phyloP scores from a whole-genome alignment of 2,113 vertebrate genomes.

The Melanerpes aurifrons region DNA sequence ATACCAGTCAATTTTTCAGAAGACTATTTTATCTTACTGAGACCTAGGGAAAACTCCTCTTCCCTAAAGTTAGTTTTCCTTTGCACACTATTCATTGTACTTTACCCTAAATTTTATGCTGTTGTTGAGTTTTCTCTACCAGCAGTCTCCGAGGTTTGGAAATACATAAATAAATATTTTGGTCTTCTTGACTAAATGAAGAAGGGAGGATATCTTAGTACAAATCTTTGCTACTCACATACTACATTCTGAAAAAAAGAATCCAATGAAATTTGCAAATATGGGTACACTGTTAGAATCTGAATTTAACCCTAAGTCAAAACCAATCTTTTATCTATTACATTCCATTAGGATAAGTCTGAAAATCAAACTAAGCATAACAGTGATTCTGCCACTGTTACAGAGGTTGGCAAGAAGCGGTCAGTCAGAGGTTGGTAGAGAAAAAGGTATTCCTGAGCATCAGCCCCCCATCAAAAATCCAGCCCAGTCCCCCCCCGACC shows the following conservation, averaged over 20 bases:
- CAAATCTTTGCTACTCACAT: not conserved
- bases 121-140: not conserved
- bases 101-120: not conserved
- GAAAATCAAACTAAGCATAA: not conserved
- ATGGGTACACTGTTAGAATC: accelerated
- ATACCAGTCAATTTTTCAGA: constrained; percentile 59
- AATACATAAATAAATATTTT: not conserved
- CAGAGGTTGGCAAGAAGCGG: not conserved
- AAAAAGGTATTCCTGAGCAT: not conserved
- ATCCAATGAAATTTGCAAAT: not conserved
- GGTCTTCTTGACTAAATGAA: not conserved
- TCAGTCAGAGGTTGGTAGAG: not conserved
- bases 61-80: not conserved
- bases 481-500: not conserved
- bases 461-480: not conserved
- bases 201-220: not conserved
- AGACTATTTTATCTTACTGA: constrained; percentile 57
- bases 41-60: constrained; percentile 20
- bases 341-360: not conserved
- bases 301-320: not conserved
- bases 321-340: not conserved
- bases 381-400: not conserved
- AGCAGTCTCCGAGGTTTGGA: not conserved
- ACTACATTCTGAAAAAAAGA: not conserved
- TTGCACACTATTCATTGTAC: not conserved